Evolutionary conservation across 2,797 vertebrate species (phyloP).

Genomic region (Pteronotus mesoamericanus): DNA sequence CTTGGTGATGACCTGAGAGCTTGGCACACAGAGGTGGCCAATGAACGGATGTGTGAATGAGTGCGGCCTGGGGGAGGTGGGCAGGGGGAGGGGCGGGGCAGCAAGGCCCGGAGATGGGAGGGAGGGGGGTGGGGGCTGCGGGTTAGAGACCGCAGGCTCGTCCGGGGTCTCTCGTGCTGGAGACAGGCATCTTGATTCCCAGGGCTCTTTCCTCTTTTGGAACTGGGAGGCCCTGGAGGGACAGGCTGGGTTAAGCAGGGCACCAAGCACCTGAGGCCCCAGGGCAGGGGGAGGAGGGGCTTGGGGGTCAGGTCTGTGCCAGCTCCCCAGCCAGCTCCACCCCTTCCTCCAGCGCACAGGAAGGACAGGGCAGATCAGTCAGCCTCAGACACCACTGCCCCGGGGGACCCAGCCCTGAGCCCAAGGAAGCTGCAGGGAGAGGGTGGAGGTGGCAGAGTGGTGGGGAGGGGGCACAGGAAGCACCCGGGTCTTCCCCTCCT

Average conservation of each 20-base stretch:
- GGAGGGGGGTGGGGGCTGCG: neutral
- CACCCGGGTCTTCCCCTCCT: constrained; percentile 19
- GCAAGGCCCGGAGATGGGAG: neutral
- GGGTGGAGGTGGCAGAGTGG: neutral
- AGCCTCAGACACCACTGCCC: constrained; percentile 44
- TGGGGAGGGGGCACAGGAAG: constrained; percentile 55
- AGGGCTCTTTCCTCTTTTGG: neutral
- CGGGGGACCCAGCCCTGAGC: constrained; percentile 66
- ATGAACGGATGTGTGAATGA: neutral
- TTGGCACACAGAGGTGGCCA: neutral
- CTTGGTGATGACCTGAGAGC: neutral
- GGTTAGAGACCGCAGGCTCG: neutral
- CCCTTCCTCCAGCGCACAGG: constrained; percentile 43
- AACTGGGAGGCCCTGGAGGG: neutral
- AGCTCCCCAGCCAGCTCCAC: neutral
- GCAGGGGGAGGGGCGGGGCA: neutral
- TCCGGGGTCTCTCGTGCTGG: accelerated
- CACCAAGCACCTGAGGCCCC: neutral
- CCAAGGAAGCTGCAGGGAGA: constrained; percentile 3
- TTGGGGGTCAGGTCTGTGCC: neutral
- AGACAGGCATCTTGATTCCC: neutral
- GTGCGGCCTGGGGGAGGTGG: no score
- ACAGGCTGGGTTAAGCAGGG: neutral
- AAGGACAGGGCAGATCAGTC: constrained; percentile 62
- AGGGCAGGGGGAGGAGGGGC: neutral